Conservation (phyloP, 1,140 invertebrate genomes). For the Drosophila jambulina region DNA sequence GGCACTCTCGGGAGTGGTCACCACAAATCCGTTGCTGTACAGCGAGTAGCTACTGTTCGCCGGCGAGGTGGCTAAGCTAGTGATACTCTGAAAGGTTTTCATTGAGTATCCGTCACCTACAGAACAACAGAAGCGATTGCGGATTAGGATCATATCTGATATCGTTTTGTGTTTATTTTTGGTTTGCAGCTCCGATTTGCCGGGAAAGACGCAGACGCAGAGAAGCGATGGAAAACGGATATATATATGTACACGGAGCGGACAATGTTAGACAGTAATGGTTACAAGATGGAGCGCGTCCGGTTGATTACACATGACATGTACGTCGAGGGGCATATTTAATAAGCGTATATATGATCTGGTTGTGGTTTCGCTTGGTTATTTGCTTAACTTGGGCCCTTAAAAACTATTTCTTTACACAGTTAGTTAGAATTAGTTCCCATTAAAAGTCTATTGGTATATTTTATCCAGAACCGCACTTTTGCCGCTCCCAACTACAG, state of each 20-base stretch:
- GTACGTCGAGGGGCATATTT: slow-evolving; percentile 46
- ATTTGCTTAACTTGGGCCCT: slow-evolving; percentile 21
- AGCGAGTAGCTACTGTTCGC: slow-evolving; percentile 83
- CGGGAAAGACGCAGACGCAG: slow-evolving; percentile 37
- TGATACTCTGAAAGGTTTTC: slow-evolving; percentile 85
- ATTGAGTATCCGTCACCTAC: slow-evolving; percentile 85
- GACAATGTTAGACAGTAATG: slow-evolving; percentile 60
- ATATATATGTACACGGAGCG: slow-evolving; percentile 53
- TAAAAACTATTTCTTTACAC: slow-evolving; percentile 37
- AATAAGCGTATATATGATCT: slow-evolving; percentile 50
- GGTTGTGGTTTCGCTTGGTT: slow-evolving; percentile 30
- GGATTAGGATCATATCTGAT: slow-evolving; percentile 51
- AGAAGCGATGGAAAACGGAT: slow-evolving; percentile 48
- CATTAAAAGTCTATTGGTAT: slow-evolving; percentile 18
- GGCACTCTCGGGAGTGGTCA: slow-evolving; percentile 60
- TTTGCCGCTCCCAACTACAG: slow-evolving; percentile 1
- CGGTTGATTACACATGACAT: slow-evolving; percentile 38
- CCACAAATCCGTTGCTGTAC: slow-evolving; percentile 82
- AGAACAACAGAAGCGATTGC: slow-evolving; percentile 70
- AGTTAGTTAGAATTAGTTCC: slow-evolving; percentile 42
- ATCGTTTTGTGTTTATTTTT: slow-evolving; percentile 10
- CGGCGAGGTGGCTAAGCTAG: slow-evolving; percentile 85
- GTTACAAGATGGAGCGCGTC: slow-evolving; percentile 46
- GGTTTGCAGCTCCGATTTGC: slow-evolving; percentile 21
- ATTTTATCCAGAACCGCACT: slow-evolving; percentile 30